Evolutionary conservation across 2,888 invertebrate species (phyloP).

Genomic region (Gibbula magus): DNA sequence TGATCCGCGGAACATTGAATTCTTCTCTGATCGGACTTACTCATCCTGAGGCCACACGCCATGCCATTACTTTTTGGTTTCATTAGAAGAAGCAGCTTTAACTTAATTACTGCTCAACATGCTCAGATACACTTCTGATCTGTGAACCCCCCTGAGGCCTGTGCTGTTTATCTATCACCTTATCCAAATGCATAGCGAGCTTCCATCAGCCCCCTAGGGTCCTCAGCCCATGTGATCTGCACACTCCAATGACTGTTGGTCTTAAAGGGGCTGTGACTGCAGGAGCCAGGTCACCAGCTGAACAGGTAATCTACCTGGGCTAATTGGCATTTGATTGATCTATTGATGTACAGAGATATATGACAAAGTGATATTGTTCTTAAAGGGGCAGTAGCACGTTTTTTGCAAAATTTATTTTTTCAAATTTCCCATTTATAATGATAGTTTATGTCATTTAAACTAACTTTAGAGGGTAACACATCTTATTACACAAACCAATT

Average conservation of each 20-base stretch:
- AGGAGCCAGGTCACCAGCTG: not conserved
- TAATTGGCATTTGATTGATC: no score
- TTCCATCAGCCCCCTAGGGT: slow-evolving; percentile 2
- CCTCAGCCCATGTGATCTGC: not conserved
- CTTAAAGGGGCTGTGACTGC: slow-evolving; percentile 20
- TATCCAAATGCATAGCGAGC: slow-evolving; percentile 27
- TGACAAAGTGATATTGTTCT: no score
- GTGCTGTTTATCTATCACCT: slow-evolving; percentile 31
- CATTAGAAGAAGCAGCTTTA: not conserved
- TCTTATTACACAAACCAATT: no score
- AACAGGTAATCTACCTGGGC: no score
- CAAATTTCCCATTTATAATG: no score
- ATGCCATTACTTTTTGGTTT: slow-evolving; percentile 16
- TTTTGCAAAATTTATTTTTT: no score
- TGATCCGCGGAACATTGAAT: not conserved
- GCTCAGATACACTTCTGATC: slow-evolving; percentile 26
- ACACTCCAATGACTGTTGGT: not conserved
- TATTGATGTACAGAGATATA: no score
- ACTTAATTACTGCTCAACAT: slow-evolving; percentile 28
- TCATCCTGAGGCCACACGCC: not conserved
- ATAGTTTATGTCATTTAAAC: no score
- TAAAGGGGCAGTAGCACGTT: no score
- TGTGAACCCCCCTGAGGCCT: not conserved
- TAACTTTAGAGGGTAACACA: no score
- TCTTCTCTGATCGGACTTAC: not conserved